Percentiles rank a stretch among this genome's conserved stretches.
Conservation (phyloP, 2,888 invertebrate species). For the Digitonthophagus gazella region DNA sequence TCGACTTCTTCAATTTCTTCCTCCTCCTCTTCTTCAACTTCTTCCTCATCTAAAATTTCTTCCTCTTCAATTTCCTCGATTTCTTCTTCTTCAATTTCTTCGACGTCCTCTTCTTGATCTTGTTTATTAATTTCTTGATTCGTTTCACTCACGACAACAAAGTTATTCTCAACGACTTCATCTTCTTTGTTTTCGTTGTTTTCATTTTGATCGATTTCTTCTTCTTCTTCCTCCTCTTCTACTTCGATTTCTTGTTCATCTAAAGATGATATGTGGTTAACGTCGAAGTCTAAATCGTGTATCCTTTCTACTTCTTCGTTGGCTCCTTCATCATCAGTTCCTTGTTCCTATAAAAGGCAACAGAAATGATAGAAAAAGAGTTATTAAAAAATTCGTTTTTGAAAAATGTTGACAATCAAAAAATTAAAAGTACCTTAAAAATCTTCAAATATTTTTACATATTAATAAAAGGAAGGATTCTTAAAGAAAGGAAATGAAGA, state of each 20-base stretch:
- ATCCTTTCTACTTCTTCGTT: conserved; percentile 36
- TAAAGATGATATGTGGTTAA: conserved; percentile 37
- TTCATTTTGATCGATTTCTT: conserved; percentile 29
- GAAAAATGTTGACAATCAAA: no score
- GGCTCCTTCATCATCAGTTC: conserved; percentile 34
- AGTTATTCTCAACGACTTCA: not conserved
- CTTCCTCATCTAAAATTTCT: conserved; percentile 48
- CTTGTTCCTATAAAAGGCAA: conserved; percentile 38
- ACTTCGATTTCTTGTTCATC: conserved; percentile 34
- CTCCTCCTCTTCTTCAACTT: conserved; percentile 50
- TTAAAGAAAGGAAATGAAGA: no score
- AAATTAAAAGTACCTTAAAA: not conserved
- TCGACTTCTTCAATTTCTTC: conserved; percentile 47
- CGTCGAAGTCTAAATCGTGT: conserved; percentile 25
- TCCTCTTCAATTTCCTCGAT: conserved; percentile 31
- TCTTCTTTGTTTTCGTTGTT: not conserved
- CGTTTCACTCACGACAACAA: conserved; percentile 35
- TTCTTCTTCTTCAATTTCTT: conserved; percentile 27
- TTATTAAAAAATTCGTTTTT: no score
- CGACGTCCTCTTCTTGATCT: conserved; percentile 29
- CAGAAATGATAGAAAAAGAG: no score
- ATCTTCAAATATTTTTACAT: no score
- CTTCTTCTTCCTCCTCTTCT: conserved; percentile 33
- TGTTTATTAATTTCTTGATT: conserved; percentile 40
- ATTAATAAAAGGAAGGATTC: no score